Evolutionary conservation across 2,888 invertebrate genomes (phyloP), one percentile per base, ranked within the genome.

Genomic region (Ctenicera cuprea): DNA sequence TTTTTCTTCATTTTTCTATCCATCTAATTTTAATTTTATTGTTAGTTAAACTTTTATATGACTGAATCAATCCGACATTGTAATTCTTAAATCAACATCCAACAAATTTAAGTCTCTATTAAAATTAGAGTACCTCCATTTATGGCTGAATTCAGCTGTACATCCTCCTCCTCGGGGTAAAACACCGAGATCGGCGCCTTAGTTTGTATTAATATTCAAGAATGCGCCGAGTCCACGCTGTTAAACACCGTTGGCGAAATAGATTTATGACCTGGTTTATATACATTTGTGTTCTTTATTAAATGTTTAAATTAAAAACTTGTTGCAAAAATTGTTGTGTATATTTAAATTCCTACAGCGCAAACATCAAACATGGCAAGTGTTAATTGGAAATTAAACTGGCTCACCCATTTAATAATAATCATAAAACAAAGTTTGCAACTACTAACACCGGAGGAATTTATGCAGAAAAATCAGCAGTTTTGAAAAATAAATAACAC

Each of bases 231-330:
- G 57, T 37, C 57, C 30, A 57, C 33, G 57, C 33, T 30, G 57
- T 33, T 57, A 57, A 18, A 54, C 54, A 57, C 57, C 57, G 57
- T 37, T 37, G 16, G 57, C 33, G 57, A 57, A 57, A 57, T 33
- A 57, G 57, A 57, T 57, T 57, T 57, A 57, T 57, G 57, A 57
- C 57, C 57, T 37, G 57, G 57, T 57, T 57, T 57, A 57, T 57
- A 33, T 57, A 14, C 18, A 37, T 57, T 57, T 57, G 14, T 16
- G 57, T 57, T 57, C 30, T 57, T 57, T 57, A 57, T 57, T 37
- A 37, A 30, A 57, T 57, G 14, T 14, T 18, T 18, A 30, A 37
- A 57, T 57, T 57, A 16, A 30, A 57, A 57, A 37, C 33, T 16
- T 37, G 33, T 57, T 57, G 57, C 57, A 57, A 57, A 57, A 57